Conservation (phyloP, 2,113 vertebrate species). For the Lycaon pictus region DNA sequence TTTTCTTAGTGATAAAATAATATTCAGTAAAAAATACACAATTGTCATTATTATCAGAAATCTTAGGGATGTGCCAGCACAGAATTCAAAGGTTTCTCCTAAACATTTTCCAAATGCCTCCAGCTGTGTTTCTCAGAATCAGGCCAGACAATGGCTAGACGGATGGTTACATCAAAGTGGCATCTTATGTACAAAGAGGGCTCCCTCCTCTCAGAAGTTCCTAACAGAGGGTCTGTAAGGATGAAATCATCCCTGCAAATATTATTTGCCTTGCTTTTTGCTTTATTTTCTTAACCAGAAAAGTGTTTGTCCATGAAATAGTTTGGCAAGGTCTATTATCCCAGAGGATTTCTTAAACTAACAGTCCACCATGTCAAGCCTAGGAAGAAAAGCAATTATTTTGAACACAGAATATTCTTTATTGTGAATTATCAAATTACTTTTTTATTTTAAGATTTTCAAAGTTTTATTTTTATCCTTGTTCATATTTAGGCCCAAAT, state of each 20-base stretch:
- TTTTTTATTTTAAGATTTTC: conserved; percentile 11
- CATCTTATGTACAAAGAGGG: not conserved
- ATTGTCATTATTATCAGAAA: conserved; percentile 14
- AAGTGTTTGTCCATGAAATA: conserved; percentile 7
- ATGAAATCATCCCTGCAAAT: conserved; percentile 15
- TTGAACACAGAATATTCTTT: not conserved
- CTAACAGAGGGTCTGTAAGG: not conserved
- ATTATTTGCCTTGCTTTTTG: conserved; percentile 29
- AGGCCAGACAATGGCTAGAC: not conserved
- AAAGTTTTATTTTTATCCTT: not conserved
- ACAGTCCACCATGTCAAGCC: not conserved
- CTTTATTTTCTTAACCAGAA: conserved; percentile 61
- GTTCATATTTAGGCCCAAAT: not conserved
- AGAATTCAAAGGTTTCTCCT: not conserved
- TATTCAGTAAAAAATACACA: conserved; percentile 36
- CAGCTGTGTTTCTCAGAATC: not conserved
- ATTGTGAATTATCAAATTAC: not conserved
- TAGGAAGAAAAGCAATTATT: not conserved
- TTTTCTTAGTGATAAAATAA: conserved; percentile 32
- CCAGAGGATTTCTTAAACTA: conserved; percentile 43
- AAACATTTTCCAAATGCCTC: not conserved
- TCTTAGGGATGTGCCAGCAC: not conserved
- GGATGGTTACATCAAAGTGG: conserved; percentile 26
- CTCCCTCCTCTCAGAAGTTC: not conserved
- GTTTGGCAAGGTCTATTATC: not conserved